A percentile compares a stretch with the other conserved stretches of the same genome.
Evolutionary conservation across 2,888 invertebrate genomes (phyloP).

Genomic region (Eumacrocentrus americanus): DNA sequence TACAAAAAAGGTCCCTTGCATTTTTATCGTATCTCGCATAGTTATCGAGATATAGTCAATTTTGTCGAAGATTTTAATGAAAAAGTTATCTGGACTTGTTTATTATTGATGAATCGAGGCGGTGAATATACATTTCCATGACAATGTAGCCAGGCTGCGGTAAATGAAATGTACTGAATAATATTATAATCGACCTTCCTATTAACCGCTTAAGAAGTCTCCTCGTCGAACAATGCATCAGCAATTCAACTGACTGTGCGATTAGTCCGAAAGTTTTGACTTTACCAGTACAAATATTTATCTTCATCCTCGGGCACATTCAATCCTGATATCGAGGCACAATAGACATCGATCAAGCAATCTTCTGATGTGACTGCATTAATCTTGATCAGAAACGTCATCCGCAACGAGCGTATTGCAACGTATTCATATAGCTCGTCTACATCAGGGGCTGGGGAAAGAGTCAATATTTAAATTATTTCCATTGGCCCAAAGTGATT

Average conservation of each 20-base stretch:
- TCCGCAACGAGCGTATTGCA: constrained; percentile 30
- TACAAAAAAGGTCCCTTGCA: too few species aligned
- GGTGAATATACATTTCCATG: too few species aligned
- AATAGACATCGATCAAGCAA: constrained; percentile 48
- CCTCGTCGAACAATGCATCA: neutral
- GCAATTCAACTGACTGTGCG: too few species aligned
- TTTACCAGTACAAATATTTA: constrained; percentile 56
- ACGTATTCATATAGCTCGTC: constrained; percentile 44
- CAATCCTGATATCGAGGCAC: constrained; percentile 31
- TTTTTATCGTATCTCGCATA: too few species aligned
- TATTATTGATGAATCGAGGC: too few species aligned
- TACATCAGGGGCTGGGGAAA: constrained; percentile 41
- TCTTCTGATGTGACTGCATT: constrained; percentile 51
- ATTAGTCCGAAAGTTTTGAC: constrained; percentile 44
- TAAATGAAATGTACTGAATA: too few species aligned
- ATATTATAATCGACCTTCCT: constrained; percentile 44
- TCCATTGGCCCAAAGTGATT: constrained; percentile 30
- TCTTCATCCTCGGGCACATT: constrained; percentile 46
- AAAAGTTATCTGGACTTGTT: too few species aligned
- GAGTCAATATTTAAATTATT: constrained; percentile 56
- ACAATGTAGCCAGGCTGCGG: too few species aligned
- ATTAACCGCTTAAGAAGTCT: constrained; percentile 4
- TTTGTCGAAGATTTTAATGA: too few species aligned
- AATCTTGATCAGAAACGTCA: constrained; percentile 49
- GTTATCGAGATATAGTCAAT: too few species aligned